Evolutionary conservation across 2,113 vertebrate species (phyloP), one percentile per base, ranked within the genome.

Genomic region (Halcyon senegalensis): DNA sequence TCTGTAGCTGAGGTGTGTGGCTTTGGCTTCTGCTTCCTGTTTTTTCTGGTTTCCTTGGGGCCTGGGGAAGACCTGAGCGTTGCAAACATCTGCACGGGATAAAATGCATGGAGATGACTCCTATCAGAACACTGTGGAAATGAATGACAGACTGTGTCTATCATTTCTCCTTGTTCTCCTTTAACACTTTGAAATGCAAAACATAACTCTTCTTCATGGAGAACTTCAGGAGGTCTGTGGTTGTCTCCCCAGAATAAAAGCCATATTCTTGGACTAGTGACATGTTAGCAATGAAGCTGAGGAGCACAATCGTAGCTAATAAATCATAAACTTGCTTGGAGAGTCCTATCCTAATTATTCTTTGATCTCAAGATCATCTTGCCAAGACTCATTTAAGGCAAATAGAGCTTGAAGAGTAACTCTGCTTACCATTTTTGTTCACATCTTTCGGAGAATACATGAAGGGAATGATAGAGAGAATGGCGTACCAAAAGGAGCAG

Each of bases 361-460:
- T 75, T 93, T 69, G 67, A 95, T 62, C 35, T 21, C 43, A 41
- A 39, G 31, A 88, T 58, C 25, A 37, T 56, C 20, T 83, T 76
- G 31, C 35, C 37, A 53, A 41, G 70, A 35, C 11, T 58, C 9
- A 1, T 53, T 82, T 59, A 80, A 93, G 50, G 59, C 37, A 93
- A 80, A 85, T 10, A 79, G 16, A 48, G 11, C 37, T 85, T 72
- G 44, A 62, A 79, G 88, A 83, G 37, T 73, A 69, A 58, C 56
- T 56, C 55, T 58, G 31, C 31, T n/a, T 58, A 20, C 56, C 31
- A 58, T n/a, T 58, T n/a, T 31, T 58, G 56, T 58, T 58, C 70
- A 6, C 16, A 11, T 18, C 17, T 70, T n/a, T 58, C 60, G 41
- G 31, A 27, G 39, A 62, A 41, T 4, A 27, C 0, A 0, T 63